Evolutionary conservation across 2,888 invertebrate species (phyloP).

Genomic region (Oeneis ivallda): DNA sequence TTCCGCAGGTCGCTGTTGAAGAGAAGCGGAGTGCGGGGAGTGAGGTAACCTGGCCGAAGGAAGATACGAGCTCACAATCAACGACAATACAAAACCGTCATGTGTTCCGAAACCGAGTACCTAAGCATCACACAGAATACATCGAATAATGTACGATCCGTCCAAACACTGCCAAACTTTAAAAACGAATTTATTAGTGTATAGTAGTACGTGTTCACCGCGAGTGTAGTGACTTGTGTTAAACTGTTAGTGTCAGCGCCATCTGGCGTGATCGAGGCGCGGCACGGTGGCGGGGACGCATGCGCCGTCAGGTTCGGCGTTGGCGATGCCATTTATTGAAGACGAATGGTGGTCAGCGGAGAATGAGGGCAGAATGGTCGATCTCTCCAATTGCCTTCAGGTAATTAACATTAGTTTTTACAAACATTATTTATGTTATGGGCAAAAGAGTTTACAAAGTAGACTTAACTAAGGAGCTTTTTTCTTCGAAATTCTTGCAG

Average conservation of each 20-base stretch:
- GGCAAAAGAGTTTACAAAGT: no score
- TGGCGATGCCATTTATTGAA: conserved; percentile 97
- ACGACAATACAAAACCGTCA: conserved; percentile 45
- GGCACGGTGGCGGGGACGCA: conserved; percentile 84
- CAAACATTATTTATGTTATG: not conserved
- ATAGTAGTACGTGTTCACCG: conserved; percentile 56
- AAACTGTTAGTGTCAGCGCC: conserved; percentile 54
- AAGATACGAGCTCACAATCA: conserved; percentile 40
- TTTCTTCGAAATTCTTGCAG: no score
- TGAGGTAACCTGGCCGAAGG: conserved; percentile 74
- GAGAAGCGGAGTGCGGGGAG: conserved; percentile 67
- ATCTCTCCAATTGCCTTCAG: conserved; percentile 93
- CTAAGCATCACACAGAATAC: conserved; percentile 58
- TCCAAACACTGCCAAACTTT: conserved; percentile 78
- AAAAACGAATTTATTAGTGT: conserved; percentile 77
- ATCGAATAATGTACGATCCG: conserved; percentile 78
- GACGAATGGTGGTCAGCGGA: conserved; percentile 98
- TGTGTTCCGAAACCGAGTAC: conserved; percentile 73
- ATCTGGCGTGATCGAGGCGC: conserved; percentile 66
- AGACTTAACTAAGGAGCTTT: no score
- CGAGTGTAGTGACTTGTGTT: conserved; percentile 55
- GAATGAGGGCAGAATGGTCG: conserved; percentile 97
- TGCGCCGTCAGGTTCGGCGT: conserved; percentile 83
- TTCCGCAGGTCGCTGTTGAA: conserved; percentile 77
- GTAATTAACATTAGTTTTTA: conserved; percentile 62